Conservation (phyloP, 2,113 vertebrate genomes). For the Pyrgilauda ruficollis region DNA sequence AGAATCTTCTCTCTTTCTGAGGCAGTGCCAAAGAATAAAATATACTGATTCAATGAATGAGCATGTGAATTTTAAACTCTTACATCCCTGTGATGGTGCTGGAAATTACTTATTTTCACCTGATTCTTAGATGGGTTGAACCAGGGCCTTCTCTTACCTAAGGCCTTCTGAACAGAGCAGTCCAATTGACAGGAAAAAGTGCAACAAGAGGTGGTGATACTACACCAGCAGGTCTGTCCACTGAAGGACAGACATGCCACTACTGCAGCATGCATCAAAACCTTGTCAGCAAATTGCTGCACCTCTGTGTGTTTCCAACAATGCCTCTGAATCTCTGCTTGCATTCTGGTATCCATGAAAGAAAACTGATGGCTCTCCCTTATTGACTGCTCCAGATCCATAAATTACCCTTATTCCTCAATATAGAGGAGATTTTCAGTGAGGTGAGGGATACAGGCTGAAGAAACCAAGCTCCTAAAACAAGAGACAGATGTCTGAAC, state of each 20-base stretch:
- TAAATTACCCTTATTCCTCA: neutral
- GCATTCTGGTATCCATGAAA: neutral
- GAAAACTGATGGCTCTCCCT: neutral
- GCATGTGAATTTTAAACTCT: neutral
- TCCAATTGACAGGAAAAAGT: neutral
- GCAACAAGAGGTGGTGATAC: rapidly evolving
- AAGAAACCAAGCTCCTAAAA: neutral
- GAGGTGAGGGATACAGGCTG: neutral
- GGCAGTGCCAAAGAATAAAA: neutral
- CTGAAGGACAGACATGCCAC: neutral
- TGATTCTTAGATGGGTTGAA: neutral
- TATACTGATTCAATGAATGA: neutral
- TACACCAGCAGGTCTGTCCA: rapidly evolving
- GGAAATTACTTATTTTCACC: neutral
- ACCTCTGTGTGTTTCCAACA: rapidly evolving
- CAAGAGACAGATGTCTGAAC: neutral
- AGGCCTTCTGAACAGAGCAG: neutral
- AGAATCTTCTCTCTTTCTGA: neutral
- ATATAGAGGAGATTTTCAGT: neutral
- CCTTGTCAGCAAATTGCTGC: neutral
- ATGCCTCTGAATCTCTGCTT: neutral
- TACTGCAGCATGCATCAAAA: rapidly evolving
- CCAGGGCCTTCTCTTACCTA: rapidly evolving
- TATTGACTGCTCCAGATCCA: neutral
- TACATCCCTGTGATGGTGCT: neutral